Conservation (phyloP, 2,888 invertebrate species). For the Callosobruchus maculatus region DNA sequence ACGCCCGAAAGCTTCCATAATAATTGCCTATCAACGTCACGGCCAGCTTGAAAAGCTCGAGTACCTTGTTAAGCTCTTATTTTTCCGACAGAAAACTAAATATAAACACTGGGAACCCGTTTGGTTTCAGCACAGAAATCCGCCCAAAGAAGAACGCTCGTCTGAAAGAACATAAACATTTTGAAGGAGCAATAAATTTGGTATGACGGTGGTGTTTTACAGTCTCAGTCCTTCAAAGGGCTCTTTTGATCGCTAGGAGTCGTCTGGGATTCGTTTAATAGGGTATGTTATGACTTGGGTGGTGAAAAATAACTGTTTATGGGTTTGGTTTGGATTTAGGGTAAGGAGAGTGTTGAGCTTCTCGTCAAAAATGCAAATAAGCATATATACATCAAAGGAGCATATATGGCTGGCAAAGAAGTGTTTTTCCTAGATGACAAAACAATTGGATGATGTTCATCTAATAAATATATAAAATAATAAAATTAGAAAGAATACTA, state of each 20-base stretch:
- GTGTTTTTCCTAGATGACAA: too few relatives aligned
- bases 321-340: background rate
- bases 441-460: too few relatives aligned
- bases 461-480: too few relatives aligned
- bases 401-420: too few relatives aligned
- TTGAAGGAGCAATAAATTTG: background rate
- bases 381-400: too few relatives aligned
- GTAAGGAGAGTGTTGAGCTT: too few relatives aligned
- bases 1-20: background rate
- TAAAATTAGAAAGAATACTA: too few relatives aligned
- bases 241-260: background rate
- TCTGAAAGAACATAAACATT: background rate
- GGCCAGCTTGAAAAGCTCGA: background rate
- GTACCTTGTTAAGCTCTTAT: background rate
- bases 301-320: background rate
- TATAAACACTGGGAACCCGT: background rate
- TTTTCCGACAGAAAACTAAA: background rate
- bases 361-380: too few relatives aligned
- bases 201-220: background rate
- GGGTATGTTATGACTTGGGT: background rate
- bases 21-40: background rate
- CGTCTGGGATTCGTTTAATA: background rate
- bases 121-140: background rate
- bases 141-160: background rate
- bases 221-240: background rate